A percentile compares a stretch with the other conserved stretches of the same genome.
These are phyloP conservation scores for Pseudochromis fuscus DNA, from an alignment of 2,797 vertebrate species.

Conservation along the genomic window DNA sequence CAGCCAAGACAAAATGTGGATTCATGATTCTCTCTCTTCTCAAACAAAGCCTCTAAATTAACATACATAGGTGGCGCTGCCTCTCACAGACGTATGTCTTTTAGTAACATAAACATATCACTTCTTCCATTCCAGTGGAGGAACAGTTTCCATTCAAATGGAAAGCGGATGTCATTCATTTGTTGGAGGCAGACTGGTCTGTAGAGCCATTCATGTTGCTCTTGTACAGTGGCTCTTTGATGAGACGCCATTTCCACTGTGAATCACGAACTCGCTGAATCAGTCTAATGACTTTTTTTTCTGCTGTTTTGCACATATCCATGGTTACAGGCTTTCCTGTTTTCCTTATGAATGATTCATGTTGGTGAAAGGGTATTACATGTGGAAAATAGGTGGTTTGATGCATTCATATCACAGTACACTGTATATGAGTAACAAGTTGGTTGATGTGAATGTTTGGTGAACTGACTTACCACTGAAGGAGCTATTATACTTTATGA, in stretches of 20 bases:
- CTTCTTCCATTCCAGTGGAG: constrained; percentile 38
- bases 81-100: constrained; percentile 22
- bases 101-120: constrained; percentile 56
- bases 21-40: constrained; percentile 25
- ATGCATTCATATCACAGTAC: constrained; percentile 50
- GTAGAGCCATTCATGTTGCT: constrained; percentile 58
- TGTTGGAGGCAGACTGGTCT: constrained; percentile 41
- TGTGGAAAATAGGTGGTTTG: constrained; percentile 58
- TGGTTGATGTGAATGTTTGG: constrained; percentile 48
- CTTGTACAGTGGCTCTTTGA: constrained; percentile 54
- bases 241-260: constrained; percentile 77
- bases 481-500: constrained; percentile 52
- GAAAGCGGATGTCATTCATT: constrained; percentile 55
- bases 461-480: constrained; percentile 50
- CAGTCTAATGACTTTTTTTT: constrained; percentile 39
- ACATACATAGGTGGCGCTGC: not conserved
- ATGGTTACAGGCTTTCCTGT: constrained; percentile 62
- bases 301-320: constrained; percentile 79
- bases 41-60: constrained; percentile 20
- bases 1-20: constrained; percentile 28
- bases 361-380: constrained; percentile 50
- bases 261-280: constrained; percentile 79
- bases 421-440: constrained; percentile 57
- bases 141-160: constrained; percentile 41
- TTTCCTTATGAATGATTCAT: constrained; percentile 62